Conservation (phyloP, 1,140 invertebrate species). For the Drosophila tristis region DNA sequence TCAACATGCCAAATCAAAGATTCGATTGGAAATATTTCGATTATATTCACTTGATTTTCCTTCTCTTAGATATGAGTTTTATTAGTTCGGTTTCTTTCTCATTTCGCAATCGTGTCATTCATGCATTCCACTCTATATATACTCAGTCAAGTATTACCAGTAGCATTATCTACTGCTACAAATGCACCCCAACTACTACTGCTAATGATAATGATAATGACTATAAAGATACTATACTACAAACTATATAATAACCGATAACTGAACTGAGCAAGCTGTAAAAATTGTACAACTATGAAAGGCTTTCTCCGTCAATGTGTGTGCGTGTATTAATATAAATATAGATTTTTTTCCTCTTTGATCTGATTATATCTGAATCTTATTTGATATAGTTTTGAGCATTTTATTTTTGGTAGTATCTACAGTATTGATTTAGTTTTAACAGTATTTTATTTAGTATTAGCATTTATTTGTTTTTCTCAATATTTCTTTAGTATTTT, state of each 20-base stretch:
- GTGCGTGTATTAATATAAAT: slow-evolving; percentile 59
- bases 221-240: slow-evolving; percentile 21
- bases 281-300: slow-evolving; percentile 26
- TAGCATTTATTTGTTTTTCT: not conserved
- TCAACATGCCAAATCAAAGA: no score
- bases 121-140: slow-evolving; percentile 57
- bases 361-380: no score
- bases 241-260: slow-evolving; percentile 20
- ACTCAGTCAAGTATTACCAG: not conserved
- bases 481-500: slow-evolving; percentile 10
- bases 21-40: slow-evolving; percentile 9
- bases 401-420: no score
- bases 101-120: slow-evolving; percentile 68
- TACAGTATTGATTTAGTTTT: no score
- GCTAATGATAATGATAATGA: slow-evolving; percentile 5
- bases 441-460: no score
- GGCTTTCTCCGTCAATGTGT: slow-evolving; percentile 30
- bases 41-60: slow-evolving; percentile 19
- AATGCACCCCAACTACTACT: slow-evolving; percentile 26
- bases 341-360: slow-evolving; percentile 6
- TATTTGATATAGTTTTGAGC: no score
- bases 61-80: slow-evolving; percentile 34
- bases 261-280: slow-evolving; percentile 43
- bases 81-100: slow-evolving; percentile 38
- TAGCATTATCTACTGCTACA: slow-evolving; percentile 29